phyloP scores from a whole-genome alignment of 2,113 vertebrate genomes.

The Girardinichthys multiradiatus region DNA sequence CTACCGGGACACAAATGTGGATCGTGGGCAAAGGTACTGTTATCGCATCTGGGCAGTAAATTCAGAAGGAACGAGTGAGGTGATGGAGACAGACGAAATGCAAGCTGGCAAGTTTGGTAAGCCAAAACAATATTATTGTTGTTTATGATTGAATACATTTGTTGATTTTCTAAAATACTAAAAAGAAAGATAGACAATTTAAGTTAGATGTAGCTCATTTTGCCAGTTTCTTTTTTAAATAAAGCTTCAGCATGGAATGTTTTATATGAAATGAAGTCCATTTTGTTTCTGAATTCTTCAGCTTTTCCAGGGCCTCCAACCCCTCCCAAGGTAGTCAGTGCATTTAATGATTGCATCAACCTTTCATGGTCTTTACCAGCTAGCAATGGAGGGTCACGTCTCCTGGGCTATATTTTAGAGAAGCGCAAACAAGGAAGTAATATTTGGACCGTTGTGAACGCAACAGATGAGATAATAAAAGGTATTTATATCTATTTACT shows the following conservation, averaged over 20 bases:
- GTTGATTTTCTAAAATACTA: background rate
- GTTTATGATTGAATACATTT: background rate
- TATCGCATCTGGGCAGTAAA: slow-evolving; percentile 86
- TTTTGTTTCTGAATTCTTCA: slow-evolving; percentile 50
- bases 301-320: slow-evolving; percentile 85
- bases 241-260: background rate
- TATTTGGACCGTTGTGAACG: slow-evolving; percentile 84
- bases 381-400: slow-evolving; percentile 77
- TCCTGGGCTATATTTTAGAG: slow-evolving; percentile 87
- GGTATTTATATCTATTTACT: slow-evolving; percentile 68
- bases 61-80: slow-evolving; percentile 81
- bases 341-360: slow-evolving; percentile 80
- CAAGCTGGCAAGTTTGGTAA: slow-evolving; percentile 84
- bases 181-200: background rate
- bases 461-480: slow-evolving; percentile 71
- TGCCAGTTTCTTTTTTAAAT: background rate
- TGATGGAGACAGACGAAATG: slow-evolving; percentile 85
- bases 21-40: slow-evolving; percentile 84
- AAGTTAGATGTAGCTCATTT: no score
- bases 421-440: slow-evolving; percentile 88
- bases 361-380: slow-evolving; percentile 83
- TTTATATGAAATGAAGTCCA: background rate
- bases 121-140: background rate
- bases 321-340: slow-evolving; percentile 80
- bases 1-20: slow-evolving; percentile 82